Conservation (phyloP, 2,797 vertebrate species). For the Channa striata region DNA sequence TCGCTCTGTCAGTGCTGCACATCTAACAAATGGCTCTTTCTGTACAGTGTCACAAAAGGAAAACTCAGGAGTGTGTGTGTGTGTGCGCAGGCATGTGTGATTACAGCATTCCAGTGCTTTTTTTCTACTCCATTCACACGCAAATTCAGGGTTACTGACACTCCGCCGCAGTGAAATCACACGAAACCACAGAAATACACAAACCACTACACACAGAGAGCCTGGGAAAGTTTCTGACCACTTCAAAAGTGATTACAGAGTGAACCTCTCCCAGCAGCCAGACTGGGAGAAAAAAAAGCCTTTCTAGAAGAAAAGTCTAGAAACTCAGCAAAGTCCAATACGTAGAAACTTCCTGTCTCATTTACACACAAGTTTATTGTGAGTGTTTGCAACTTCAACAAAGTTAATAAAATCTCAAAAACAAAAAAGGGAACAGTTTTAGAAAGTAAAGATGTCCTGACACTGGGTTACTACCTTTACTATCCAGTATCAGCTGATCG, state of each 20-base stretch:
- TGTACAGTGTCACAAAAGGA: constrained; percentile 78
- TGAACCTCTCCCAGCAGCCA: constrained; percentile 37
- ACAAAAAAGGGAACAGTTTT: not conserved
- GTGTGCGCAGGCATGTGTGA: constrained; percentile 17
- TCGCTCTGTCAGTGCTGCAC: constrained; percentile 48
- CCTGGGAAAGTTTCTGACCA: constrained; percentile 79
- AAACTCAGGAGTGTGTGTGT: constrained; percentile 64
- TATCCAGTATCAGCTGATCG: no score
- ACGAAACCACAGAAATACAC: constrained; percentile 63
- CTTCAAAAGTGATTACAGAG: constrained; percentile 46
- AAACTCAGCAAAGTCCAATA: constrained; percentile 15
- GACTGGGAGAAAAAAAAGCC: constrained; percentile 16
- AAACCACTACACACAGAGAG: constrained; percentile 67
- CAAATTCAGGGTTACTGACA: constrained; percentile 75
- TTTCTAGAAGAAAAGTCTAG: not conserved
- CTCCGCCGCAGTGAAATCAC: constrained; percentile 56
- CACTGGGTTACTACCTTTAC: no score
- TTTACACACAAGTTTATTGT: not conserved
- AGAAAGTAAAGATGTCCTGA: not conserved
- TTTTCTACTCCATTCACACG: constrained; percentile 74
- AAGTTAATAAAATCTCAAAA: not conserved
- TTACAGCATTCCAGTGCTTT: constrained; percentile 74
- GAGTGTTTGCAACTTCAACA: not conserved
- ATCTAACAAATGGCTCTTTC: constrained; percentile 63
- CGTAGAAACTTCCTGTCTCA: not conserved